Evolutionary conservation across 1,140 invertebrate species (phyloP).

Genomic region (Caenorhabditis tropicalis): DNA sequence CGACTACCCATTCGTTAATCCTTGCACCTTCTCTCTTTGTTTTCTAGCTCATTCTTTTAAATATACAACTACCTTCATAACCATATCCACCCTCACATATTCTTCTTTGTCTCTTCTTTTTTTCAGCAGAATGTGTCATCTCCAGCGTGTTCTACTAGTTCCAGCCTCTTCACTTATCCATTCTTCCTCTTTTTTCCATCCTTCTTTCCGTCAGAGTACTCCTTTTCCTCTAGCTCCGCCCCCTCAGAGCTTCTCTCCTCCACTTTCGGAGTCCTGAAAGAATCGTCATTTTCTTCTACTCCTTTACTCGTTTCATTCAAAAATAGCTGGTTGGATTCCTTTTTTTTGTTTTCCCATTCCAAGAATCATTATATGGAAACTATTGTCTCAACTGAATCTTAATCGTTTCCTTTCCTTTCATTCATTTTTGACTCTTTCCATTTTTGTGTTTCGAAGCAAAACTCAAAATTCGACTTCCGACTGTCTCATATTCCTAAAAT

Average conservation of each 20-base stretch:
- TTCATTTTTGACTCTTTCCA: background rate
- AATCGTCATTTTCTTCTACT: background rate
- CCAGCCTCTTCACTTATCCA: slow-evolving; percentile 15
- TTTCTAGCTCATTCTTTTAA: background rate
- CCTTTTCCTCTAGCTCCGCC: background rate
- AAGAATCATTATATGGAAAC: background rate
- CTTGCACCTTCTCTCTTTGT: background rate
- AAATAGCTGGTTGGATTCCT: background rate
- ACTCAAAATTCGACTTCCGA: background rate
- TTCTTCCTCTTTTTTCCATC: background rate
- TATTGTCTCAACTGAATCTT: background rate
- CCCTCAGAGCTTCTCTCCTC: slow-evolving; percentile 7
- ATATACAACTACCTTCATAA: background rate
- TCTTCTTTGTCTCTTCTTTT: background rate
- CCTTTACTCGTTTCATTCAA: background rate
- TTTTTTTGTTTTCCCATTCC: background rate
- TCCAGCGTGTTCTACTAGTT: background rate
- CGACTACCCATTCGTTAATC: background rate
- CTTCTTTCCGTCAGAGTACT: slow-evolving; percentile 34
- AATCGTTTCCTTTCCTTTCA: slow-evolving; percentile 18
- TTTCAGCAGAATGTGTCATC: slow-evolving; percentile 14
- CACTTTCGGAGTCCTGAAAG: background rate
- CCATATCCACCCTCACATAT: background rate
- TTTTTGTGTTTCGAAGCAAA: background rate
- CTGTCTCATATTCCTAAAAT: background rate